These are phyloP conservation scores for Drosophila malerkotliana DNA, from an alignment of 1,140 invertebrate genomes.

Conservation along the genomic window DNA sequence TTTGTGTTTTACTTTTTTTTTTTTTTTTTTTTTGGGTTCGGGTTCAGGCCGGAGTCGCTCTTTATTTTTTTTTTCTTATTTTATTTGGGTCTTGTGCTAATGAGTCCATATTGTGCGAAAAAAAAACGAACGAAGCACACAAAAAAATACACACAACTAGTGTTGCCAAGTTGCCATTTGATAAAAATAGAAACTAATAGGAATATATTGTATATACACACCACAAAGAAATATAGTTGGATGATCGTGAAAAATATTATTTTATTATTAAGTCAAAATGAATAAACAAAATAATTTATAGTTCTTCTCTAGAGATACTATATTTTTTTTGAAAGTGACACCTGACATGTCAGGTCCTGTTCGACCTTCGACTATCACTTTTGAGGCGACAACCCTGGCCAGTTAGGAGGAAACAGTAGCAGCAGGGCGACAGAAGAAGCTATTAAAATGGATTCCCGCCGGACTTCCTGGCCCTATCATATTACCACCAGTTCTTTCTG, in stretches of 20 bases:
- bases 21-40: constrained; percentile 4
- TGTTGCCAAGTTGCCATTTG: constrained; percentile 13
- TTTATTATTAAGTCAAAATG: neutral
- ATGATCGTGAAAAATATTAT: neutral
- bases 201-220: neutral
- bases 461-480: constrained; percentile 79
- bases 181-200: neutral
- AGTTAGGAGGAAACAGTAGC: constrained; percentile 4
- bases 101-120: constrained; percentile 78
- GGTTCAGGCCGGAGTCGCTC: constrained; percentile 12
- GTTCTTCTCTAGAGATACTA: neutral
- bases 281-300: neutral
- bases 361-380: neutral
- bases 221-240: neutral
- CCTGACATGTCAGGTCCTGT: neutral
- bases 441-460: constrained; percentile 82
- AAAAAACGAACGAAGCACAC: constrained; percentile 46
- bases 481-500: constrained; percentile 69
- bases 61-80: constrained; percentile 21
- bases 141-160: constrained; percentile 18
- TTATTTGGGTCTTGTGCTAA: constrained; percentile 60
- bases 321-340: neutral
- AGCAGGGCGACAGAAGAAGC: constrained; percentile 28
- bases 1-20: constrained; percentile 14
- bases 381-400: constrained; percentile 10